A percentile compares a stretch with the other conserved stretches of the same genome.
phyloP scores from a whole-genome alignment of 2,797 vertebrate species.

The Etheostoma nigrum region DNA sequence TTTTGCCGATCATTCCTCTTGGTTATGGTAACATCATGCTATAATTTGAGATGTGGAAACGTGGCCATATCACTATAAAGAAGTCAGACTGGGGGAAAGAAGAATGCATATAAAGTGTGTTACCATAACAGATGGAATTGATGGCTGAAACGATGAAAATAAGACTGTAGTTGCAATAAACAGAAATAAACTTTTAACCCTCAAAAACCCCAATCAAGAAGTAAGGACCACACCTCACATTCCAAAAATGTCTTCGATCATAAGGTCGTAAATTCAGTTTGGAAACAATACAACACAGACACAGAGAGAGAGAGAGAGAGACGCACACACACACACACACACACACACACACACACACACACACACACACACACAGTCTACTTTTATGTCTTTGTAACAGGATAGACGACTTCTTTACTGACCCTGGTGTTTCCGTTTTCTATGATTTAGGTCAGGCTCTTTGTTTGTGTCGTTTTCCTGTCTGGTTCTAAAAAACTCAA shows the following conservation, averaged over 20 bases:
- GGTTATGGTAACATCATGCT: not conserved
- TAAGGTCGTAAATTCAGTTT: not conserved
- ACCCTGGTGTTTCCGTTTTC: constrained; percentile 17
- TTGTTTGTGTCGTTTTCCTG: constrained; percentile 35
- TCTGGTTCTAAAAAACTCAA: not conserved
- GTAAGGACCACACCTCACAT: not conserved
- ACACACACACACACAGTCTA: not conserved
- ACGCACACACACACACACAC: constrained; percentile 16
- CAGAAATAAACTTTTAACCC: not conserved
- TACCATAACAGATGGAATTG: not conserved
- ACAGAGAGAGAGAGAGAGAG: not conserved
- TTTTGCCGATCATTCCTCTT: not conserved
- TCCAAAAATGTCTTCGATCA: not conserved
- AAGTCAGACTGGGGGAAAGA: not conserved
- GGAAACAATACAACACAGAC: not conserved
- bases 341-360: constrained; percentile 5
- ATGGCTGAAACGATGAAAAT: not conserved
- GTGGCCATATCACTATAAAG: not conserved
- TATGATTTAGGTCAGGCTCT: constrained; percentile 10
- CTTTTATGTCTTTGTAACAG: not conserved
- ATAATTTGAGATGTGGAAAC: not conserved
- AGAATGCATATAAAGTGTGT: not conserved
- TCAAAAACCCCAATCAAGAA: not conserved
- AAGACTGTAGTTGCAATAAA: not conserved
- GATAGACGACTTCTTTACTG: not conserved